phyloP scores from a whole-genome alignment of 2,797 vertebrate species.

The Sebastes vulpes region DNA sequence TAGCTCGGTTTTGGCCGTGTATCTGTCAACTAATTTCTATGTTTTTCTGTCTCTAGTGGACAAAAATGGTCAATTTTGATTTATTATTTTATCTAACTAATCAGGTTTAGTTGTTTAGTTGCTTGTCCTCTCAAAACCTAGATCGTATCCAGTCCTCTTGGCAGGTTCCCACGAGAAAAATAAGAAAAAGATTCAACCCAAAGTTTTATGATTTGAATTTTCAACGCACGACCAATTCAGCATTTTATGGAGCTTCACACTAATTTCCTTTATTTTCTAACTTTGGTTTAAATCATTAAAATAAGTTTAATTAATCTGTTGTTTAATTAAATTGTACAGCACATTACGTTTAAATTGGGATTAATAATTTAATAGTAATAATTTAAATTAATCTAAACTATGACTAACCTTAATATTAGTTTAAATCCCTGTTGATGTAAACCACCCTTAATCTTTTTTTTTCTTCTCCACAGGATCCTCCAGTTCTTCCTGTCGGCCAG shows the following conservation, averaged over 20 bases:
- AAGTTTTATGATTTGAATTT: background rate
- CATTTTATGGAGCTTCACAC: background rate
- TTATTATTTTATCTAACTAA: background rate
- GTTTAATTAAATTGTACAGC: background rate
- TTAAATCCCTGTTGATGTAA: background rate
- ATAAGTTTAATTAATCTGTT: background rate
- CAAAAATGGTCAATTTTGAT: background rate
- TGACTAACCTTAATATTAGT: background rate
- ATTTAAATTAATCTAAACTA: background rate
- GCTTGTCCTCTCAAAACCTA: too few relatives aligned
- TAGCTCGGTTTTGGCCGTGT: background rate
- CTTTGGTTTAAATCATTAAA: background rate
- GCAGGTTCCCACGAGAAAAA: background rate
- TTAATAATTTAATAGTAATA: background rate
- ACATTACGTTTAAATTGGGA: background rate
- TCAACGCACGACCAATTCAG: background rate
- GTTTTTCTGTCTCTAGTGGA: background rate
- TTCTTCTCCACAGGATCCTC: conserved; percentile 90
- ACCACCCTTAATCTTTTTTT: background rate
- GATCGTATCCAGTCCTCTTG: background rate
- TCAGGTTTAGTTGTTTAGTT: background rate
- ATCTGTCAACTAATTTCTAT: background rate
- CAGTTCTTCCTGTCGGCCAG: conserved; percentile 93
- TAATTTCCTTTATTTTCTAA: background rate
- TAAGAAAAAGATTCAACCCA: background rate